These are phyloP conservation scores for Pseudococcus longispinus DNA, from an alignment of 2,888 invertebrate species.

Conservation along the genomic window DNA sequence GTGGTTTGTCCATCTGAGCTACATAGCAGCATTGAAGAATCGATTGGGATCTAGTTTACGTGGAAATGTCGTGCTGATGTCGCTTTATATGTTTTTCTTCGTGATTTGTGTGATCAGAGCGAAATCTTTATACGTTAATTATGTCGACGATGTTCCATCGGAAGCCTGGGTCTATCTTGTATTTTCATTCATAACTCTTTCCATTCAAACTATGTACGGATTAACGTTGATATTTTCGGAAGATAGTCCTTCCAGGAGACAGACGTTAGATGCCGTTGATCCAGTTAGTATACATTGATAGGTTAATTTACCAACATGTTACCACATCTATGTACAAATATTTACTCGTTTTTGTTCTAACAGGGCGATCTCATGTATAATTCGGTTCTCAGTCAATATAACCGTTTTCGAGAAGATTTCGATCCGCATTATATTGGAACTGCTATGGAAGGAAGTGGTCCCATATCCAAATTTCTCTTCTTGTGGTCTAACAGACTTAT, in stretches of 20 bases:
- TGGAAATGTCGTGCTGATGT: slow-evolving; percentile 75
- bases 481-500: slow-evolving; percentile 88
- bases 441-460: slow-evolving; percentile 79
- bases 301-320: neutral
- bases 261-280: slow-evolving; percentile 39
- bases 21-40: slow-evolving; percentile 72
- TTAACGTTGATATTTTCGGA: slow-evolving; percentile 53
- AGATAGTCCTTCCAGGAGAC: slow-evolving; percentile 43
- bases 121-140: slow-evolving; percentile 66
- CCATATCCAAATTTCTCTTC: slow-evolving; percentile 79
- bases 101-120: slow-evolving; percentile 74
- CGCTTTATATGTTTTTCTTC: slow-evolving; percentile 74
- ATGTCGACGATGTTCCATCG: slow-evolving; percentile 22
- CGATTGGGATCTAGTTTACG: slow-evolving; percentile 71
- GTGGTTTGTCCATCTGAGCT: slow-evolving; percentile 84
- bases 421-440: slow-evolving; percentile 78
- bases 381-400: slow-evolving; percentile 64
- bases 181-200: slow-evolving; percentile 61
- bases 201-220: slow-evolving; percentile 60
- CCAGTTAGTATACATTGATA: neutral
- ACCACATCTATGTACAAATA: neutral
- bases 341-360: neutral
- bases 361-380: neutral
- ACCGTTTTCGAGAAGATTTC: slow-evolving; percentile 70
- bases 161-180: slow-evolving; percentile 62